These are phyloP conservation scores for Paedocypris micromegethes DNA, from an alignment of 2,797 vertebrate genomes.

Conservation along the genomic window DNA sequence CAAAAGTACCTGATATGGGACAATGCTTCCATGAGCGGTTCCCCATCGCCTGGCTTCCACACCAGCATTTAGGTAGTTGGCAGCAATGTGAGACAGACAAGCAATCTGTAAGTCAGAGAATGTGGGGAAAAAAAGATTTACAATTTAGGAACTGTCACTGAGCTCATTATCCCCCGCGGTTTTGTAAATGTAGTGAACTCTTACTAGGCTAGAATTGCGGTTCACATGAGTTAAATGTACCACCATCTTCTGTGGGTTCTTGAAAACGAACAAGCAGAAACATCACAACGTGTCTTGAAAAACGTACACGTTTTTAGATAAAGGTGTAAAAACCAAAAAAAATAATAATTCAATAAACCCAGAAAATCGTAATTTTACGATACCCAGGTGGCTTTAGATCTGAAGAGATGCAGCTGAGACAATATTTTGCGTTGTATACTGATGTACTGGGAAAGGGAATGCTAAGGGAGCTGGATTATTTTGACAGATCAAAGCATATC, in stretches of 20 bases:
- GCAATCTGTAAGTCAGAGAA: constrained; percentile 74
- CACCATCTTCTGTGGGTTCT: constrained; percentile 6
- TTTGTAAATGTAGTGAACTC: constrained; percentile 15
- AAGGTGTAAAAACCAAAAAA: background rate
- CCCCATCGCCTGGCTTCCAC: constrained; percentile 85
- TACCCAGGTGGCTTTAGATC: constrained; percentile 33
- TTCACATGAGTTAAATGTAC: constrained; percentile 1
- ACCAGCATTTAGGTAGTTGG: constrained; percentile 84
- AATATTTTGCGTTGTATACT: constrained; percentile 41
- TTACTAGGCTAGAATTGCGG: constrained; percentile 2
- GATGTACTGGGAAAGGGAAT: constrained; percentile 21
- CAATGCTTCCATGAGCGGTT: constrained; percentile 89
- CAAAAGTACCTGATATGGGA: constrained; percentile 85
- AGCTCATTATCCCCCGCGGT: constrained; percentile 28
- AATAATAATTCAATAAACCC: constrained; percentile 11
- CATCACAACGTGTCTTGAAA: background rate
- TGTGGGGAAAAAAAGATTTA: constrained; percentile 7
- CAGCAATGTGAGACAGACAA: constrained; percentile 86
- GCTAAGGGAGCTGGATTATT: constrained; percentile 24
- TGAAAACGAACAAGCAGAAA: constrained; percentile 15
- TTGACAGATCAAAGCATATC: constrained; percentile 43
- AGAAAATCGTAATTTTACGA: constrained; percentile 35
- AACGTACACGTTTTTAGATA: background rate
- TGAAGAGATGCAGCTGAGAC: constrained; percentile 40
- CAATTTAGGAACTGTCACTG: constrained; percentile 13